Percentiles rank a stretch among this genome's conserved stretches.
Evolutionary conservation across 2,797 vertebrate genomes (phyloP).

Genomic region (Mionectes olivaceus): DNA sequence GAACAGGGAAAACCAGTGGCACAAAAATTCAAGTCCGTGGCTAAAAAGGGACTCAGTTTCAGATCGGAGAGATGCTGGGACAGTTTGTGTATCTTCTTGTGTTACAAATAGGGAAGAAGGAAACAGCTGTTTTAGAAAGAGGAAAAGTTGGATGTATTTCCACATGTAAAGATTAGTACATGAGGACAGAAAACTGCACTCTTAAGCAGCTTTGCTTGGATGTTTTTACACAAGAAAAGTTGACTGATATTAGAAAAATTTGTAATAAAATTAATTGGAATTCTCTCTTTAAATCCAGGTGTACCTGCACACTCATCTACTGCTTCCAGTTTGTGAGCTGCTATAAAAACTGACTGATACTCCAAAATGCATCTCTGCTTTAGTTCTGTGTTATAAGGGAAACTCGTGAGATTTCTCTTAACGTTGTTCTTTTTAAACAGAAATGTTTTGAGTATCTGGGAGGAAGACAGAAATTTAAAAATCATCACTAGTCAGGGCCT

Average conservation of each 20-base stretch:
- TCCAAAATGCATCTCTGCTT: not conserved
- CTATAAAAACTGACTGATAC: not conserved
- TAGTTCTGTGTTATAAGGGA: not conserved
- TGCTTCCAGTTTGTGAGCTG: not conserved
- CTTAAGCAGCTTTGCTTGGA: not conserved
- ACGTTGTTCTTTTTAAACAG: not conserved
- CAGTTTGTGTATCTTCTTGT: not conserved
- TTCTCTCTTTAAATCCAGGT: not conserved
- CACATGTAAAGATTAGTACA: not conserved
- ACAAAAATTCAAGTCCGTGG: not conserved
- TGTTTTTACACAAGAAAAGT: not conserved
- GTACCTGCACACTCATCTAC: not conserved
- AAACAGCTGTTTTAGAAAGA: not conserved
- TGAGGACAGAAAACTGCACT: not conserved
- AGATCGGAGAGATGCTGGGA: not conserved
- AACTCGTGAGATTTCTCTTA: not conserved
- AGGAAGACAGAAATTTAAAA: not conserved
- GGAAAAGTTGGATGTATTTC: not conserved
- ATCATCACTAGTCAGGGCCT: not conserved
- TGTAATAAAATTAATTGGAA: not conserved
- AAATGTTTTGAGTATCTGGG: not conserved
- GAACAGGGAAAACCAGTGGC: not conserved
- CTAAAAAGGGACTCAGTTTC: not conserved
- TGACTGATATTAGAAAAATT: not conserved
- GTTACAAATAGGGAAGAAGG: not conserved